Conservation (phyloP, 2,797 vertebrate genomes). For the Girardinus metallicus region DNA sequence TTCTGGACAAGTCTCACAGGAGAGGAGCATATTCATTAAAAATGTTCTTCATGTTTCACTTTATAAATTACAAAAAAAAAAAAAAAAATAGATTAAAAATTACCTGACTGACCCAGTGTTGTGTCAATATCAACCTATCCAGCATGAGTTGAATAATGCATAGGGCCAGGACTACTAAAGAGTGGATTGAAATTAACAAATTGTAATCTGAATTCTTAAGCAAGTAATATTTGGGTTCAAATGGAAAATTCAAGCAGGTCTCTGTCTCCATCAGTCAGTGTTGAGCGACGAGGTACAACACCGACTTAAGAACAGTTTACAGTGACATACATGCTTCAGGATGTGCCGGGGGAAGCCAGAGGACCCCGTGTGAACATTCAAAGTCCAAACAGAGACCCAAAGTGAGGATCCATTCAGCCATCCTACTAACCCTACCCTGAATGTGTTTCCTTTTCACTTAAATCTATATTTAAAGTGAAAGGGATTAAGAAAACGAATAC, state of each 20-base stretch:
- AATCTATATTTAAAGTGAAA: background rate
- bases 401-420: background rate
- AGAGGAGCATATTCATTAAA: conserved; percentile 6
- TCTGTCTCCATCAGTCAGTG: background rate
- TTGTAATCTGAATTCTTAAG: background rate
- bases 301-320: background rate
- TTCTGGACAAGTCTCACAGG: conserved; percentile 69
- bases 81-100: background rate
- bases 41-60: background rate
- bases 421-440: background rate
- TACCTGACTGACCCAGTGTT: background rate
- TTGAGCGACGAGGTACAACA: background rate
- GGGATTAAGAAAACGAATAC: background rate
- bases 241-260: background rate
- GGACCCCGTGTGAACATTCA: background rate
- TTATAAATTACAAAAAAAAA: background rate
- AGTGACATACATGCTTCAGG: background rate
- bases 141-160: background rate
- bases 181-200: background rate
- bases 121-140: background rate
- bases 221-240: background rate
- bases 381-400: background rate
- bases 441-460: background rate
- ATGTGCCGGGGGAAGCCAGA: background rate
- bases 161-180: background rate